Base-by-base conservation (phyloP, 2,113 vertebrate genomes). In the Gobius niger region DNA sequence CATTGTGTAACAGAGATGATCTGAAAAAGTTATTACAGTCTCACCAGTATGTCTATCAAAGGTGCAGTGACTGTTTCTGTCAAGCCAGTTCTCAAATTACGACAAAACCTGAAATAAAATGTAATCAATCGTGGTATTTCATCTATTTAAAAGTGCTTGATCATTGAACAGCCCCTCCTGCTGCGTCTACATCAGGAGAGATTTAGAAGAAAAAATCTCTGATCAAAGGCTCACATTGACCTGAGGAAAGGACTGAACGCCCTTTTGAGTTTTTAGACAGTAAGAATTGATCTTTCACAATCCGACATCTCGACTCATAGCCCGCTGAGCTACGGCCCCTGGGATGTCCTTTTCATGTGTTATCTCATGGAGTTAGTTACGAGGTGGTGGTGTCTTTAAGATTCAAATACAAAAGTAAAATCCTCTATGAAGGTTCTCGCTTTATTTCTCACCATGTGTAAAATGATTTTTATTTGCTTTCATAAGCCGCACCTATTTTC, bases 21-120 rank as follows among this genome's bases (percentile, higher is more conserved):
- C 3, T 57, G 56, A 46, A 2, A 50, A 46, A 16, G 6, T n/a
- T 63, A 49, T 24, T 46, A 46, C 44, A 46, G 67, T 78, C 94
- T 91, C 91, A 96, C 95, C 94, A 96, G 85, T 34, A 94, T 5
- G 14, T 83, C 74, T 10, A 72, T 75, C 73, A 95, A 90, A 3
- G 85, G 72, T 0, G 87, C 85, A 34, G 90, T 72, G 68, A 89
- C 78, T 3, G 0, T 77, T 0, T 88, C 77, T 68, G 81, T 78
- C 63, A 94, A 63, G 64, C 0, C 78, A 63, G 75, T 69, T 75
- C 68, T 90, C 67, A 93, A 85, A 85, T 91, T 89, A 59, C 73
- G 42, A 75, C 79, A 89, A 90, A 95, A 95, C 82, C 95, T 98
- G 88, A 77, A 79, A 80, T 18, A 68, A 49, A 80, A 75, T 4